Base-by-base conservation (phyloP, 2,113 vertebrate genomes). In the Boulengeromyrus knoepffleri region DNA sequence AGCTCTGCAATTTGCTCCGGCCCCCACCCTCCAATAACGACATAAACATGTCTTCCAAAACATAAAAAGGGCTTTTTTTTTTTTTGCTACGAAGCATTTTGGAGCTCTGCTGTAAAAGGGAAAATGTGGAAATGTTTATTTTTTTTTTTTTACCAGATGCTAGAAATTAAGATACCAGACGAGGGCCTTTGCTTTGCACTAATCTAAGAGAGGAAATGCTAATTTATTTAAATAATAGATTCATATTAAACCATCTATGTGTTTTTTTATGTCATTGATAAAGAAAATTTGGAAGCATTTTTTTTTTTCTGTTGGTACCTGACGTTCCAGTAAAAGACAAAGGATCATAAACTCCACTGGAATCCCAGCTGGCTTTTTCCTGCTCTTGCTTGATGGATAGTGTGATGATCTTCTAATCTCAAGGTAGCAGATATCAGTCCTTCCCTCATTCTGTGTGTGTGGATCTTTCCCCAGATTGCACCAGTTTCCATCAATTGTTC, bases 181-280 rank as follows among this genome's bases (percentile, higher is more conserved):
- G 0, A 49, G 45, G 5, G 36, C 31, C 12, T 85, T 85, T 85
- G 21, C 46, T 24, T 24, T n/a, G 46, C 19, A 1, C 46, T 46
- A 49, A 5, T 46, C 19, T 49, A 87, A 36, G 13, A 87, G 15
- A 21, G 21, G 21, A 39, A 31, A 56, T 19, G 74, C 31, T 42
- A 31, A 87, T 36, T 39, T 21, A 58, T 56, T 87, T 87, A 27
- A 53, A 53, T 53, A 17, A 87, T 87, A 27, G n/a, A n/a, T 15
- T 87, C 12, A 87, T 36, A 36, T 62, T 88, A 62, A 88, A 45
- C 42, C 39, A 88, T 45, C 36, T 56, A 88, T 88, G 86, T 87
- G 15, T 47, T 87, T 87, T 56, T 87, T 87, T 39, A 8, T 39
- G 12, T 53, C 15, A n/a, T 21, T 53, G 5, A 19, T 56, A 21